Percentiles rank a stretch among this genome's conserved stretches.
These are phyloP conservation scores for Lissocephala sabroskyi DNA, from an alignment of 2,888 invertebrate species.

Conservation along the genomic window DNA sequence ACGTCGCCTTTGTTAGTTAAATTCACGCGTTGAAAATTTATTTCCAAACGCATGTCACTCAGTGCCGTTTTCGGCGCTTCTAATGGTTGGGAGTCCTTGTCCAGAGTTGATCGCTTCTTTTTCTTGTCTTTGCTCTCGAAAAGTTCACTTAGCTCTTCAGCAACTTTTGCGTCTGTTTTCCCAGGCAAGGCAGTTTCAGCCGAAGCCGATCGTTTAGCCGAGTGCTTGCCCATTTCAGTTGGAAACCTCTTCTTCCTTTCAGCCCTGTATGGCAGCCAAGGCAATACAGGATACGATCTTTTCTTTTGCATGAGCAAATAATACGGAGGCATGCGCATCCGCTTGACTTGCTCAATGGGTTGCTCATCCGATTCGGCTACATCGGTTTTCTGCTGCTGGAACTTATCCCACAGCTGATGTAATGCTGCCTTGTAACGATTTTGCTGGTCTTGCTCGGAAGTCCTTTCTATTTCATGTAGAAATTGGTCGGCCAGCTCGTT, in stretches of 20 bases:
- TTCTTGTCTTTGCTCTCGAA: slow-evolving; percentile 73
- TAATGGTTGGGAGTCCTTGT: slow-evolving; percentile 33
- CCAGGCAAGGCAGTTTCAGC: slow-evolving; percentile 60
- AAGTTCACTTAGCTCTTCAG: slow-evolving; percentile 6
- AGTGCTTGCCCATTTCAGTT: slow-evolving; percentile 76
- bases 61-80: slow-evolving; percentile 29
- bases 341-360: slow-evolving; percentile 67
- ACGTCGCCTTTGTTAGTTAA: slow-evolving; percentile 25
- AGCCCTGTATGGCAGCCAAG: slow-evolving; percentile 70
- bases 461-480: slow-evolving; percentile 69
- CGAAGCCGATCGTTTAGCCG: slow-evolving; percentile 73
- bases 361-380: slow-evolving; percentile 58
- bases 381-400: slow-evolving; percentile 69
- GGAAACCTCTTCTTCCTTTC: slow-evolving; percentile 77
- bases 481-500: slow-evolving; percentile 69
- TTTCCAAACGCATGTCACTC: slow-evolving; percentile 54
- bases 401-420: slow-evolving; percentile 69
- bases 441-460: slow-evolving; percentile 68
- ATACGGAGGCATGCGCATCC: slow-evolving; percentile 65
- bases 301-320: slow-evolving; percentile 70
- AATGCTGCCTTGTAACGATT: slow-evolving; percentile 68
- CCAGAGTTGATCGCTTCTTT: slow-evolving; percentile 74
- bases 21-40: slow-evolving; percentile 47
- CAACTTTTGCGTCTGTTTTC: slow-evolving; percentile 77
- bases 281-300: slow-evolving; percentile 70